phyloP scores from a whole-genome alignment of 2,888 invertebrate genomes.

The Pherbina coryleti region DNA sequence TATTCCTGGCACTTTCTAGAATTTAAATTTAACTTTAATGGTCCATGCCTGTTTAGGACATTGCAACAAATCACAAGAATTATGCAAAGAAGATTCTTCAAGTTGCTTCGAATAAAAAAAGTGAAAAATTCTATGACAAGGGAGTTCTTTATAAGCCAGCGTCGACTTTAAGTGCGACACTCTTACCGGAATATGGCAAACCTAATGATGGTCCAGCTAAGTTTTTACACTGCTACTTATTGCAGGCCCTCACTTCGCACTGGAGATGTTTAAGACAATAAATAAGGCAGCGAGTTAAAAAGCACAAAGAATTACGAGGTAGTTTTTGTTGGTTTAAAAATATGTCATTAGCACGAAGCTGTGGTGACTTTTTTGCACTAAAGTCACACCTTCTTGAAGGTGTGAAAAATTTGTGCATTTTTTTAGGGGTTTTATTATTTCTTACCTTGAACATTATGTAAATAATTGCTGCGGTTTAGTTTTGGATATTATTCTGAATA shows the following conservation, averaged over 20 bases:
- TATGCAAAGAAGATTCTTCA: not conserved
- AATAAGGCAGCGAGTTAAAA: not conserved
- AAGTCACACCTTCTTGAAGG: too few relatives aligned
- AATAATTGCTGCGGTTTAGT: too few relatives aligned
- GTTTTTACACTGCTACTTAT: too few relatives aligned
- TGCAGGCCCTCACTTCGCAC: not conserved
- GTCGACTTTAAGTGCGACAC: too few relatives aligned
- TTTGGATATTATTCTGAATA: too few relatives aligned
- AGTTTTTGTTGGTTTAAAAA: not conserved
- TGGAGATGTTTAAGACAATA: conserved; percentile 13
- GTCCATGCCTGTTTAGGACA: conserved; percentile 48
- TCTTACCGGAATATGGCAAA: too few relatives aligned
- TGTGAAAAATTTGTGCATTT: too few relatives aligned
- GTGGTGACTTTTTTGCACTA: too few relatives aligned
- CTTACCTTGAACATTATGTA: too few relatives aligned
- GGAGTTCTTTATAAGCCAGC: not conserved
- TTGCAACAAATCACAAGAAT: conserved; percentile 56
- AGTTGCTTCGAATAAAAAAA: not conserved
- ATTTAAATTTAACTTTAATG: conserved; percentile 55
- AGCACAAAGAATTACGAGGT: not conserved
- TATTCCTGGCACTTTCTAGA: not conserved
- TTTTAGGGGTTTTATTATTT: too few relatives aligned
- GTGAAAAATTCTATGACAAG: not conserved
- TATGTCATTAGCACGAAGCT: not conserved
- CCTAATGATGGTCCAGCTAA: too few relatives aligned